phyloP scores from a whole-genome alignment of 2,888 invertebrate genomes.

The Bellardia bayeri region DNA sequence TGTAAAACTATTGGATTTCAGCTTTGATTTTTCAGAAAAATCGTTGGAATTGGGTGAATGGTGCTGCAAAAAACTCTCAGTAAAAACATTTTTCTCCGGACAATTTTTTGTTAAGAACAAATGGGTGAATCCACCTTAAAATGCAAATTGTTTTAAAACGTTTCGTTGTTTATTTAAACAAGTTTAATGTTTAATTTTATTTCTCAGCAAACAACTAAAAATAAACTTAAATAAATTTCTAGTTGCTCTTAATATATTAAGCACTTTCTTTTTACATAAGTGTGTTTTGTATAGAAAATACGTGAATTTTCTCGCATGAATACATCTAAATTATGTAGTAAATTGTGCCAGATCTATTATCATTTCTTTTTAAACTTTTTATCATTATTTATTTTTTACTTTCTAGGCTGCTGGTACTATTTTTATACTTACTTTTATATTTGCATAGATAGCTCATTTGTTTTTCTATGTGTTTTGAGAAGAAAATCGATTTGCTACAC shows the following conservation, averaged over 20 bases:
- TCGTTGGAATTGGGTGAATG: no score
- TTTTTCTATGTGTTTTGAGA: background rate
- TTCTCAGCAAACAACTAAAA: background rate
- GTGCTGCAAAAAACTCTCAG: no score
- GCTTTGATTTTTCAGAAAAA: no score
- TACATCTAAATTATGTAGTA: constrained; percentile 13
- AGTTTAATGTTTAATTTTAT: background rate
- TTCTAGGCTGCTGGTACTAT: background rate
- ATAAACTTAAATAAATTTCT: background rate
- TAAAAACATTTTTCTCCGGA: no score
- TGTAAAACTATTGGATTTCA: no score
- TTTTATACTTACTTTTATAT: background rate
- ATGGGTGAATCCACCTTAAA: no score
- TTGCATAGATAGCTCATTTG: background rate
- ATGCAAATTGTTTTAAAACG: no score
- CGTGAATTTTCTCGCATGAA: constrained; percentile 24
- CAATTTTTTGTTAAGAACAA: no score
- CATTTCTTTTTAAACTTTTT: background rate
- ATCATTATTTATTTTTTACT: constrained; percentile 24
- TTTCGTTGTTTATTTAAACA: no score
- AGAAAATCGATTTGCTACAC: constrained; percentile 25
- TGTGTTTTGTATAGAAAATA: constrained; percentile 21
- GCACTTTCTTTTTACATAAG: background rate
- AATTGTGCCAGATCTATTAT: constrained; percentile 24
- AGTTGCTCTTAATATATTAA: constrained; percentile 11